Conservation (phyloP, 2,888 invertebrate genomes). For the Phortica okadai region DNA sequence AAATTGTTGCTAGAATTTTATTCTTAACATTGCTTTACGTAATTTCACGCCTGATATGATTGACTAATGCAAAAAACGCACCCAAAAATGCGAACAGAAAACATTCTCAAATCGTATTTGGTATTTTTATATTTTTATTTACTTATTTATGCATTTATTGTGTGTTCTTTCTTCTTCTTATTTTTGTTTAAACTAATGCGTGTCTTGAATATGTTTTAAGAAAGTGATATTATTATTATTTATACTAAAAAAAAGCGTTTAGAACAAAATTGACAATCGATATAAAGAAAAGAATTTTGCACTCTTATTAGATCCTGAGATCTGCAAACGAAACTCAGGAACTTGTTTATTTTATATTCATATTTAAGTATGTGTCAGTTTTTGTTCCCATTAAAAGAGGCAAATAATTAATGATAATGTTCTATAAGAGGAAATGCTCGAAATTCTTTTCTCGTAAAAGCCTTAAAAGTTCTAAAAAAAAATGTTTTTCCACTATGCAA, state of each 20-base stretch:
- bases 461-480: constrained; percentile 37
- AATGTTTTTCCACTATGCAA: background rate
- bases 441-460: constrained; percentile 32
- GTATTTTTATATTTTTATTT: too few species aligned
- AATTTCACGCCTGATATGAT: constrained; percentile 21
- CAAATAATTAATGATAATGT: background rate
- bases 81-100: background rate
- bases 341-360: background rate
- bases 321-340: constrained; percentile 17
- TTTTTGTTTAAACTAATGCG: constrained; percentile 55
- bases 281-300: constrained; percentile 12
- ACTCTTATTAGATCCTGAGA: constrained; percentile 45
- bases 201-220: constrained; percentile 49
- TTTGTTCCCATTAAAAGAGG: background rate
- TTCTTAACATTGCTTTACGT: constrained; percentile 21
- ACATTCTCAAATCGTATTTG: background rate
- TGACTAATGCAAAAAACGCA: background rate
- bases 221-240: constrained; percentile 60
- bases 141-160: background rate
- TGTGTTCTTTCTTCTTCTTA: background rate
- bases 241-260: constrained; percentile 48
- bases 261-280: constrained; percentile 61
- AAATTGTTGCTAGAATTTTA: constrained; percentile 14
- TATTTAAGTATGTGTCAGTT: background rate
- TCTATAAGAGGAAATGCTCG: constrained; percentile 47